Conservation (phyloP, 2,113 vertebrate genomes). For the Gymnorhina tibicen region DNA sequence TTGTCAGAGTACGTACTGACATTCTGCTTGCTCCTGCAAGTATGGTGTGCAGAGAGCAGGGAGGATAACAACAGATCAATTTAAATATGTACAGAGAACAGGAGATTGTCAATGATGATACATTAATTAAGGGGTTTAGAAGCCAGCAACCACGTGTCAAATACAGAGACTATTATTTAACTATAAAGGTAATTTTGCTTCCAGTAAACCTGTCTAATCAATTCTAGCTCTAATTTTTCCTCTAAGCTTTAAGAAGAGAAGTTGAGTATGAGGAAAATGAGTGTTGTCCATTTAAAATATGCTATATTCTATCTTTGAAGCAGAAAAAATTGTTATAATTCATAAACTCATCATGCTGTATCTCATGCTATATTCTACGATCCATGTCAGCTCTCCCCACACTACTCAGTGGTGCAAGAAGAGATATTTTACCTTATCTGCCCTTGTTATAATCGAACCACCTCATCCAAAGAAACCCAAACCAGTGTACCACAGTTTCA, state of each 20-base stretch:
- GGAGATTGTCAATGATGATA: background rate
- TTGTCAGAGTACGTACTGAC: background rate
- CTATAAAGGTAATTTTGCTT: background rate
- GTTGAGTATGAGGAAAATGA: background rate
- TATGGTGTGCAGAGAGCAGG: background rate
- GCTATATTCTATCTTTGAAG: background rate
- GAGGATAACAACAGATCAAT: background rate
- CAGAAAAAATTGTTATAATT: background rate
- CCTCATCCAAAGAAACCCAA: background rate
- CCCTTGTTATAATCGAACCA: background rate
- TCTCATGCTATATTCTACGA: background rate
- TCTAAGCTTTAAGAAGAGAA: background rate
- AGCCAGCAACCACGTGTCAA: background rate
- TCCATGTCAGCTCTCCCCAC: background rate
- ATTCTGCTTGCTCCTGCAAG: background rate
- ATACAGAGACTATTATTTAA: background rate
- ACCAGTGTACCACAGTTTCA: background rate
- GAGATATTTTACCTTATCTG: background rate
- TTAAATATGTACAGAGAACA: background rate
- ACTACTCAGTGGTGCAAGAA: background rate
- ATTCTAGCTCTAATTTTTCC: background rate
- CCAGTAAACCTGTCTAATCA: background rate
- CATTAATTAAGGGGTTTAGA: background rate
- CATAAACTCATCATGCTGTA: background rate
- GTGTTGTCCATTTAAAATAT: background rate